Evolutionary conservation across 2,113 vertebrate species (phyloP).

Genomic region (Istiophorus platypterus): DNA sequence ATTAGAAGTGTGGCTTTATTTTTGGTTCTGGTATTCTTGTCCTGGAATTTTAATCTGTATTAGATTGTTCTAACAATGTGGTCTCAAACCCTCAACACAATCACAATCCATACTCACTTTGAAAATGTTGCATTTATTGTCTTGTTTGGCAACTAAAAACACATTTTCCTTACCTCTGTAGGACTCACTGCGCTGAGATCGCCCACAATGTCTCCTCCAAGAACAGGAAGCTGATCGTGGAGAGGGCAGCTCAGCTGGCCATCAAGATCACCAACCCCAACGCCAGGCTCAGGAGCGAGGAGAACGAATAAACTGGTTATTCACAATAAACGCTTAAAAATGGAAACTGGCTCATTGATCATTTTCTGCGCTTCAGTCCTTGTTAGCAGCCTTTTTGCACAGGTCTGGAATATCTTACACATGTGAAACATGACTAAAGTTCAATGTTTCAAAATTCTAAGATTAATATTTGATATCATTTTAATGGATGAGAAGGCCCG

Average conservation of each 20-base stretch:
- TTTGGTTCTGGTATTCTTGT: neutral
- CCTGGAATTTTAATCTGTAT: neutral
- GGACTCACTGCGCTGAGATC: constrained; percentile 96
- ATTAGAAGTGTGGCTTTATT: neutral
- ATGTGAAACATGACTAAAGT: neutral
- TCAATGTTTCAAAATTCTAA: neutral
- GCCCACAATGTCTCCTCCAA: constrained; percentile 99
- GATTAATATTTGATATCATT: neutral
- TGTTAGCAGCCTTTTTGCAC: neutral
- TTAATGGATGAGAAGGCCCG: neutral
- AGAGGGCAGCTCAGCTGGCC: constrained; percentile 96
- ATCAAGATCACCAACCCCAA: constrained; percentile 99
- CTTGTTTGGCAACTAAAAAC: neutral
- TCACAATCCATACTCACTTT: neutral
- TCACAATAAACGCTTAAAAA: constrained; percentile 78
- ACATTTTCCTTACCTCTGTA: constrained; percentile 62
- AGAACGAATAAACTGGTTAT: constrained; percentile 90
- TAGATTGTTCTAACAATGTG: neutral
- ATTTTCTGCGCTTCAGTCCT: neutral
- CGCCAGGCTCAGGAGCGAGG: constrained; percentile 97
- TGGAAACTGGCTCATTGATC: neutral
- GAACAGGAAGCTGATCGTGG: constrained; percentile 97
- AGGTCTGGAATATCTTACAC: neutral
- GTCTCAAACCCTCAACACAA: neutral
- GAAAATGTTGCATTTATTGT: neutral